These are phyloP conservation scores for Aselliscus stoliczkanus DNA, from an alignment of 2,797 vertebrate genomes.

Conservation along the genomic window DNA sequence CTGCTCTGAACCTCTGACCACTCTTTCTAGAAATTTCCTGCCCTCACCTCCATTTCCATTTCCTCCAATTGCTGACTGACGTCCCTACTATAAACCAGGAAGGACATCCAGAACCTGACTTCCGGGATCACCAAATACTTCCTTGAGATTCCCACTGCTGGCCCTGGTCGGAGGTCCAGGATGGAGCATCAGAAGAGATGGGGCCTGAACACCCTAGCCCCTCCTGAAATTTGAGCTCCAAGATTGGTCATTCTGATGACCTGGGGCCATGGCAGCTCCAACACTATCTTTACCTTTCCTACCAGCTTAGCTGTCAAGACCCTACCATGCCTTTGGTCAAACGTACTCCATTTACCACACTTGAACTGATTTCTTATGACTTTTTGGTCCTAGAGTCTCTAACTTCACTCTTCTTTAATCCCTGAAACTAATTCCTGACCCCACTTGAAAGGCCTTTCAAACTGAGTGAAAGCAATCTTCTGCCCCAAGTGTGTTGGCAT, in stretches of 20 bases:
- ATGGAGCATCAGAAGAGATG: not conserved
- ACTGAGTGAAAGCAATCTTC: constrained; percentile 76
- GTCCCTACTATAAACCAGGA: not conserved
- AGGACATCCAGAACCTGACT: not conserved
- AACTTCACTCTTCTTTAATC: constrained; percentile 62
- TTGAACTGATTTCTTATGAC: constrained; percentile 47
- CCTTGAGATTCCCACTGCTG: not conserved
- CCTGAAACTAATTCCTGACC: constrained; percentile 79
- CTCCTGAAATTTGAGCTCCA: not conserved
- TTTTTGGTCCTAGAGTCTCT: constrained; percentile 61
- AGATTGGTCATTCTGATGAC: not conserved
- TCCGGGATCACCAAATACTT: not conserved
- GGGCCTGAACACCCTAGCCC: not conserved
- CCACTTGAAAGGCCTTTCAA: constrained; percentile 75
- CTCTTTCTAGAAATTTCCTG: not conserved
- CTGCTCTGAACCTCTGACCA: not conserved
- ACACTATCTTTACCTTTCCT: not conserved
- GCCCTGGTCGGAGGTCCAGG: not conserved
- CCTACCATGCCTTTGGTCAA: constrained; percentile 12
- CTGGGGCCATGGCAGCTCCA: not conserved
- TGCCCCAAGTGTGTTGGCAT: constrained; percentile 69
- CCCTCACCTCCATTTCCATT: not conserved
- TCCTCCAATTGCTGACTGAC: not conserved
- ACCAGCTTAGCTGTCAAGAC: constrained; percentile 1
- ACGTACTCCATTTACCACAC: constrained; percentile 23